Evolutionary conservation across 2,888 invertebrate species (phyloP), one percentile per base, ranked within the genome.

Genomic region (Ormyrus thymus): DNA sequence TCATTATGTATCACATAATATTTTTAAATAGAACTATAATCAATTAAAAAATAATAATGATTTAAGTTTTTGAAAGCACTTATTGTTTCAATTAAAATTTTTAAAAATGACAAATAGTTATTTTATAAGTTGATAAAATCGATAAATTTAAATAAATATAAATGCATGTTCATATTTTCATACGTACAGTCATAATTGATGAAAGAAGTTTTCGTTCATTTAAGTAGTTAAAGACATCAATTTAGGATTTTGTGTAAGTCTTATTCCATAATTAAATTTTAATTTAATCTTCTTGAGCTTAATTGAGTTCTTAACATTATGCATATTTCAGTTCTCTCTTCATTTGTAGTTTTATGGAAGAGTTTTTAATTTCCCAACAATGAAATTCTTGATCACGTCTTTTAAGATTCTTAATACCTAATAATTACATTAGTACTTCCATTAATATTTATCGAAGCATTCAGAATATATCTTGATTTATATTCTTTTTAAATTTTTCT

Each of bases 371-470:
- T 74, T 10, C 66, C 56, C 62, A 66, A 51, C 51, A 43, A 66
- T 59, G n/a, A 29, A 51, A 51, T 45, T 45, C 53, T 43, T 65
- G 56, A 51, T 66, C 15, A n/a, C 13, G 51, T 13, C 58, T 64
- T 70, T 51, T 58, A 70, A 7, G n/a, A 64, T 70, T 56, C 70
- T 70, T 76, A 76, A 45, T 13, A 76, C 70, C 64, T 76, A 76
- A 64, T 59, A 74, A 29, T 76, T 73, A 65, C n/a, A 73, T 62
- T 45, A 58, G 9, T 70, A 69, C 43, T 59, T 70, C 51, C 29
- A 59, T 1, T 51, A n/a, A 10, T 66, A 58, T 70, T 70, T 13
- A 10, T 51, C 11, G n/a, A 51, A 59, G 59, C 10, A 51, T 59
- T 59, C 3, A 11, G 13, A 8, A 29, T 43, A 59, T 58, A 69